These are phyloP conservation scores for Gymnodraco acuticeps DNA, from an alignment of 2,797 vertebrate species.

Conservation along the genomic window DNA sequence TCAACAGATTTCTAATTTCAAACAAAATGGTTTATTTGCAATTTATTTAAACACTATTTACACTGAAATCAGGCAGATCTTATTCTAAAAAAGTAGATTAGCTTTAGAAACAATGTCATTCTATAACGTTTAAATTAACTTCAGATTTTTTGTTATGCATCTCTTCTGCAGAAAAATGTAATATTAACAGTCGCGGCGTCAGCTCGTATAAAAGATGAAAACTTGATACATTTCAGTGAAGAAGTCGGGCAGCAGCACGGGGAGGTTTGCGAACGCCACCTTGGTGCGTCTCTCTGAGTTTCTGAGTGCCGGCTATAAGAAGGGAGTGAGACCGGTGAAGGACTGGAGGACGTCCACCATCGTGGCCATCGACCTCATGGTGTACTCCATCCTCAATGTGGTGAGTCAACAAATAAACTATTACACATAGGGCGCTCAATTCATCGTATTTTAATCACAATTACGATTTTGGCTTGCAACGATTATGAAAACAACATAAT, in stretches of 20 bases:
- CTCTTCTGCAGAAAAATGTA: background rate
- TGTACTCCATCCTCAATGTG: slow-evolving; percentile 96
- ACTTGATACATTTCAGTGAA: slow-evolving; percentile 67
- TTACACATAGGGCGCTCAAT: background rate
- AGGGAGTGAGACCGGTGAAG: slow-evolving; percentile 90
- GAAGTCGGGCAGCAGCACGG: slow-evolving; percentile 55
- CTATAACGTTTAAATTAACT: background rate
- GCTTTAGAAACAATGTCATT: background rate
- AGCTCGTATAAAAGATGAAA: background rate
- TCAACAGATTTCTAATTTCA: background rate
- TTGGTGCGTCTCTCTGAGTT: slow-evolving; percentile 87
- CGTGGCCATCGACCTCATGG: slow-evolving; percentile 93
- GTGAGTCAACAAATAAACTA: slow-evolving; percentile 77
- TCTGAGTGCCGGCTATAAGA: slow-evolving; percentile 90
- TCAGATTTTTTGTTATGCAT: too few relatives aligned
- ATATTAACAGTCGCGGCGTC: too few relatives aligned
- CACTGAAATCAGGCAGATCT: background rate
- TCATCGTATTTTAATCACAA: too few relatives aligned
- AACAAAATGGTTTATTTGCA: background rate
- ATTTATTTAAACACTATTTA: background rate
- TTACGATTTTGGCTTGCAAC: too few relatives aligned
- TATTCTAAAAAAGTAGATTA: background rate
- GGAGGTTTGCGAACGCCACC: slow-evolving; percentile 80
- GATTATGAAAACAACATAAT: too few relatives aligned
- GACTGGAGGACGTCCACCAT: slow-evolving; percentile 93